Percentiles rank a stretch among this genome's conserved stretches.
Conservation (phyloP, 2,113 vertebrate genomes). For the Campylorhamphus procurvoides region DNA sequence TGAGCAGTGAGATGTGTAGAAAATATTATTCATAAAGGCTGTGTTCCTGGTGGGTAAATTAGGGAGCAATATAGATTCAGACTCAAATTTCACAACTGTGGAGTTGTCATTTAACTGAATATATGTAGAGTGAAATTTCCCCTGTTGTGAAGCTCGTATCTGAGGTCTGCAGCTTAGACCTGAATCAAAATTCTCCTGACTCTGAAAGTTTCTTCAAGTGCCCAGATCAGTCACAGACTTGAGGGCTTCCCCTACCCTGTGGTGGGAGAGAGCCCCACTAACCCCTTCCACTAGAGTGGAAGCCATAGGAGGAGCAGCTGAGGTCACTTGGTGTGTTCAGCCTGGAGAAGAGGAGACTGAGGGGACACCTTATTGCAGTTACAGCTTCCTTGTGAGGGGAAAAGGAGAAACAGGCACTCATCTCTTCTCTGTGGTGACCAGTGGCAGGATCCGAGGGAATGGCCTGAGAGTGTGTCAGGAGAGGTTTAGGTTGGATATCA, state of each 20-base stretch:
- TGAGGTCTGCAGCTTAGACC: neutral
- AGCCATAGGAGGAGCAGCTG: neutral
- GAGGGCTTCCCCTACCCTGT: neutral
- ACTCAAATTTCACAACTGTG: neutral
- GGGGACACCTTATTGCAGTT: neutral
- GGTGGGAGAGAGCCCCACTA: neutral
- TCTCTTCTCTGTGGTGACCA: neutral
- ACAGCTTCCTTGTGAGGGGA: fast-evolving
- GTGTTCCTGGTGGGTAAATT: neutral
- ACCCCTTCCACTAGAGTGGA: neutral
- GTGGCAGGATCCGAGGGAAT: neutral
- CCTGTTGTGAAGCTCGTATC: neutral
- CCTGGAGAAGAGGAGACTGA: neutral
- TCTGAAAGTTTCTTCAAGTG: neutral
- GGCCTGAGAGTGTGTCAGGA: neutral
- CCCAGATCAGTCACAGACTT: neutral
- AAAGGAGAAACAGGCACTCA: neutral
- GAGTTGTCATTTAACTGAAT: neutral
- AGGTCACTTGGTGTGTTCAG: too few species aligned
- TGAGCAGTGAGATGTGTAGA: neutral
- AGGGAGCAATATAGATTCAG: neutral
- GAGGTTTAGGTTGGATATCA: neutral
- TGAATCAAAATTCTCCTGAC: neutral
- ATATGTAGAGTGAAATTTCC: fast-evolving
- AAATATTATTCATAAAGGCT: neutral